Evolutionary conservation across 2,888 invertebrate genomes (phyloP), one percentile per base, ranked within the genome.

Genomic region (Hydrotaea cyrtoneurina): DNA sequence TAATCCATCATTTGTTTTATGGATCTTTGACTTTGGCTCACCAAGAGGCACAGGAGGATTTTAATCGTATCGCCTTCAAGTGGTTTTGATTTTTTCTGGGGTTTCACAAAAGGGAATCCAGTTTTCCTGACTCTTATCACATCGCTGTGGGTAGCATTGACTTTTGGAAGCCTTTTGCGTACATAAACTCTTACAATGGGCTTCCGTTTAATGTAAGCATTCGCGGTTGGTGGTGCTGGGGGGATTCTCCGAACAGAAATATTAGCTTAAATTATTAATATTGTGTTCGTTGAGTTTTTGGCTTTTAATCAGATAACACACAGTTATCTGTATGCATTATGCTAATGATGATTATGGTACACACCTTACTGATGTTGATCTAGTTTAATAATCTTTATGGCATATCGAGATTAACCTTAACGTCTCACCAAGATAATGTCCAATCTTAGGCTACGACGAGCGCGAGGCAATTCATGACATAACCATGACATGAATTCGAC

Each of bases 1-100:
- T 85, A 77, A 85, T 85, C 77, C 79, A 85, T 82, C 85, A 85
- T 77, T 80, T 21, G 26, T 23, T 23, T 59, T 59, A 59, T 59
- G 59, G 15, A 36, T 36, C 36, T 50, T 19, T 64, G 62, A 2
- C 57, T 75, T 50, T 31, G 13, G 72, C 17, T 53, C 55, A 57
- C 39, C 66, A 19, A 11, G 69, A 21, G 74, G 17, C 46, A n/a
- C 26, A 62, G 78, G 78, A 62, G 75, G 78, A 82, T 82, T 78
- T 75, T 43, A 78, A 82, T 78, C 75, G 59, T 10, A 82, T 78
- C 75, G 59, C 4, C n/a, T 2, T 8, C 0, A n/a, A 69, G 15
- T 15, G 69, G 19, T 43, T 69, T 69, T 15, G 15, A 21, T 8
- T 55, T 55, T 36, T 17, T n/a, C 17, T 62, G 3, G 13, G 39